These are phyloP conservation scores for Cavia porcellus DNA, from an alignment of 2,113 vertebrate species.

Conservation along the genomic window DNA sequence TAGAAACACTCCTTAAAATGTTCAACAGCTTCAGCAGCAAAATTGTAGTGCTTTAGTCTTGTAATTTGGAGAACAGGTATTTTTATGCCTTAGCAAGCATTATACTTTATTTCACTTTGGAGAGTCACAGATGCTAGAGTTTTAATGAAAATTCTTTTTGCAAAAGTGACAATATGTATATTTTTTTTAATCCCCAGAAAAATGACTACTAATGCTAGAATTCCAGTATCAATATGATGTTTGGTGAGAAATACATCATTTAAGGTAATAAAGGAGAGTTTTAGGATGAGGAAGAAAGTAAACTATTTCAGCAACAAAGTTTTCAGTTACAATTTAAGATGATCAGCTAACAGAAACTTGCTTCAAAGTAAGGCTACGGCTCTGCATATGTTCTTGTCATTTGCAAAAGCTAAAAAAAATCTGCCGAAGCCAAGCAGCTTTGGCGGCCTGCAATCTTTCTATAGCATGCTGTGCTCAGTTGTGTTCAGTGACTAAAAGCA, in stretches of 20 bases:
- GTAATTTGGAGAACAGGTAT: constrained; percentile 32
- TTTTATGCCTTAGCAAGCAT: constrained; percentile 63
- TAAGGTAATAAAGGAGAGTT: constrained; percentile 56
- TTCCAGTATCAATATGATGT: background rate
- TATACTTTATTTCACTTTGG: constrained; percentile 74
- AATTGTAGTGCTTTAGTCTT: constrained; percentile 52
- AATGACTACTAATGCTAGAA: constrained; percentile 49
- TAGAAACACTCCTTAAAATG: constrained; percentile 70
- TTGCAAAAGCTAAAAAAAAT: constrained; percentile 49
- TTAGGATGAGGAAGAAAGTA: constrained; percentile 26
- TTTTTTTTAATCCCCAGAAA: background rate
- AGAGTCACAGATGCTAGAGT: constrained; percentile 67
- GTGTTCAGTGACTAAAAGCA: constrained; percentile 67
- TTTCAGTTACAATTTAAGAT: constrained; percentile 68
- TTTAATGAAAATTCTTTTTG: constrained; percentile 66
- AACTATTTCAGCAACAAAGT: constrained; percentile 52
- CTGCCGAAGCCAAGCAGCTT: constrained; percentile 16
- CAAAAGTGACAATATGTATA: constrained; percentile 44
- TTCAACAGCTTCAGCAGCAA: constrained; percentile 54
- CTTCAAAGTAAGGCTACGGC: background rate
- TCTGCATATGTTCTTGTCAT: constrained; percentile 44
- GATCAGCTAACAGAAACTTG: constrained; percentile 35
- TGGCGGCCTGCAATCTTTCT: constrained; percentile 10
- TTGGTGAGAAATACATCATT: constrained; percentile 34
- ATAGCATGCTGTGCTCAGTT: constrained; percentile 44